Conservation (phyloP, 1,140 invertebrate genomes). For the Drosophila rufa region DNA sequence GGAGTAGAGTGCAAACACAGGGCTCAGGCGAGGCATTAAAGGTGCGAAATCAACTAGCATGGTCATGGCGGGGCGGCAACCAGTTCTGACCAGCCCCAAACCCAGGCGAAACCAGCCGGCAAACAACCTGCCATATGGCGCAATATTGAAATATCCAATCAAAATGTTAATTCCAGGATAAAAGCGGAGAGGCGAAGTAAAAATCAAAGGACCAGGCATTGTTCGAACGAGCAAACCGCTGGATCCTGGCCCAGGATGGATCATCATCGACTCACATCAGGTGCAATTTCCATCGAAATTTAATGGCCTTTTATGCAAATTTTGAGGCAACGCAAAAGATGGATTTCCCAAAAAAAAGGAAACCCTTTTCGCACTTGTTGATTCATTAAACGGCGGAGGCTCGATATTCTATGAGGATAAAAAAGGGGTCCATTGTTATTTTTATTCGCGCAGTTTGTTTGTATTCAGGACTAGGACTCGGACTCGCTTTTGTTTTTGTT, state of each 20-base stretch:
- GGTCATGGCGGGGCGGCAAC: constrained; percentile 20
- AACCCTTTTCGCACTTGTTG: constrained; percentile 61
- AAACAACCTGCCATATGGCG: constrained; percentile 69
- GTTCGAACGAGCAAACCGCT: background rate
- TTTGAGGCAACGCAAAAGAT: constrained; percentile 2
- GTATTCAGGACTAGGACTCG: constrained; percentile 5
- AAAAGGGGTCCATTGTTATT: constrained; percentile 40
- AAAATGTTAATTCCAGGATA: constrained; percentile 78
- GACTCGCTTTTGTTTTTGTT: constrained; percentile 14
- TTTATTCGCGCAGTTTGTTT: constrained; percentile 13
- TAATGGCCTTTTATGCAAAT: constrained; percentile 43
- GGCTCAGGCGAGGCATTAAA: constrained; percentile 37
- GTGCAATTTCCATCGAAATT: constrained; percentile 35
- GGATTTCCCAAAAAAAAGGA: constrained; percentile 23
- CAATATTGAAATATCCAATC: constrained; percentile 84
- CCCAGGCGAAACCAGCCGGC: constrained; percentile 8
- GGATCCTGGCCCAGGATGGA: constrained; percentile 6
- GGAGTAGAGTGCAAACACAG: constrained; percentile 47
- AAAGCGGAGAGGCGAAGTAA: constrained; percentile 25
- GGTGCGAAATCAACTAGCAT: constrained; percentile 29
- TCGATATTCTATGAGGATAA: background rate
- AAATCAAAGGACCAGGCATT: constrained; percentile 36
- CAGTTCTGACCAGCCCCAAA: constrained; percentile 39
- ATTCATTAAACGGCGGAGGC: constrained; percentile 56
- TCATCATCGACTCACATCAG: constrained; percentile 15